These are phyloP conservation scores for Crambe crambe DNA, from an alignment of 37 sponge, comb jelly and placozoan species.

Conservation along the genomic window DNA sequence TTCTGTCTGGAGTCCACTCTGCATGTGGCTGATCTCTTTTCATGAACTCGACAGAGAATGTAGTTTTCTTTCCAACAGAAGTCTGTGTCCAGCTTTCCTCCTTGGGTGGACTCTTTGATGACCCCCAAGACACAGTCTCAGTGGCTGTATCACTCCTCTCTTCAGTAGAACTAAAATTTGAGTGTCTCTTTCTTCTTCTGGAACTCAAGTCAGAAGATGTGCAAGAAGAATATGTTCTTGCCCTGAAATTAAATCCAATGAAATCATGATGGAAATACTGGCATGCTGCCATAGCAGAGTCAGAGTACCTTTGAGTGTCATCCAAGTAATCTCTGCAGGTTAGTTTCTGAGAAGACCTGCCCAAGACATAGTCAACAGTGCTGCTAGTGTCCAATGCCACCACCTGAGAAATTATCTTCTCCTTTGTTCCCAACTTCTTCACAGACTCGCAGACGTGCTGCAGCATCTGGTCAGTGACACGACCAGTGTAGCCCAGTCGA, in stretches of 20 bases:
- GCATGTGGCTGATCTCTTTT: too few relatives aligned
- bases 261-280: too few relatives aligned
- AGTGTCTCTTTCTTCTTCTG: neutral
- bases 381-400: neutral
- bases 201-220: too few relatives aligned
- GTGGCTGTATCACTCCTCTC: too few relatives aligned
- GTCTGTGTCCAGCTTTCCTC: too few relatives aligned
- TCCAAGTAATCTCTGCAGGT: slow-evolving; percentile 58
- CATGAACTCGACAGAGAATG: too few relatives aligned
- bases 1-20: slow-evolving; percentile 55
- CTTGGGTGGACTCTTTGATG: too few relatives aligned
- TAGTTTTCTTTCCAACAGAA: too few relatives aligned
- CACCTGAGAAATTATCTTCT: slow-evolving; percentile 28
- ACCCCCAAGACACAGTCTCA: too few relatives aligned
- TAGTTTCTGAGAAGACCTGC: neutral
- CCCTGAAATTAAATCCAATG: neutral
- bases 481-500: slow-evolving; percentile 40
- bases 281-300: too few relatives aligned
- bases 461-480: slow-evolving; percentile 42
- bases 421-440: slow-evolving; percentile 54
- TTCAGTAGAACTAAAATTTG: too few relatives aligned
- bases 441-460: slow-evolving; percentile 50
- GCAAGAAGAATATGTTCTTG: too few relatives aligned
- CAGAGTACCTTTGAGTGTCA: slow-evolving; percentile 20
- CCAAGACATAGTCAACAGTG: slow-evolving; percentile 38